Evolutionary conservation across 2,888 invertebrate species (phyloP).

Genomic region (Apamea crenata): DNA sequence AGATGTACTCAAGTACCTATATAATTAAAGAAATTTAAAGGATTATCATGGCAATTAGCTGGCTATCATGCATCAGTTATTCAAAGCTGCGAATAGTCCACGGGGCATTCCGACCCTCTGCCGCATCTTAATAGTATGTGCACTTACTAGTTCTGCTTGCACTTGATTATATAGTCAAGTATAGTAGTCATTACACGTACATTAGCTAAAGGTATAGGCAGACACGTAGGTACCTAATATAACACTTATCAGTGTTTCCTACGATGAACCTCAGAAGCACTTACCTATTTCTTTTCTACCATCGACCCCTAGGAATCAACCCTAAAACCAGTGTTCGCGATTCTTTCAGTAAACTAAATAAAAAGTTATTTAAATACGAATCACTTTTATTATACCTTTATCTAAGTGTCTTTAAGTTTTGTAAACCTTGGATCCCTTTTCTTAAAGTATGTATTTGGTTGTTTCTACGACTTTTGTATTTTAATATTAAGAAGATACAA

Average conservation of each 20-base stretch:
- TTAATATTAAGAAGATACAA: too few species aligned
- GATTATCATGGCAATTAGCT: conserved; percentile 9
- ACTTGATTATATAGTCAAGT: background rate
- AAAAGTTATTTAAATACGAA: background rate
- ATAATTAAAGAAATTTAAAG: conserved; percentile 6
- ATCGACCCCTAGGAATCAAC: background rate
- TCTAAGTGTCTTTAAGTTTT: conserved; percentile 3
- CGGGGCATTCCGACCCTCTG: background rate
- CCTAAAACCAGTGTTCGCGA: background rate
- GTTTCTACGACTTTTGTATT: background rate
- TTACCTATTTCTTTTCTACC: background rate
- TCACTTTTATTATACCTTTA: background rate
- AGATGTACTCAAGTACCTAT: conserved; percentile 1
- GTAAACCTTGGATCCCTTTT: conserved; percentile 2
- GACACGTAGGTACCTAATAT: background rate
- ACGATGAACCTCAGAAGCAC: background rate
- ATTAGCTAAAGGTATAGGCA: background rate
- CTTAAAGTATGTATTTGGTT: background rate
- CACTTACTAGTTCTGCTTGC: too few species aligned
- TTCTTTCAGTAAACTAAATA: background rate
- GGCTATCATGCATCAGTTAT: conserved; percentile 13
- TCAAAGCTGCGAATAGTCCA: conserved; percentile 19
- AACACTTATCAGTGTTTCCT: background rate
- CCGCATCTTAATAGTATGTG: background rate
- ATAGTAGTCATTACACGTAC: background rate